phyloP scores from a whole-genome alignment of 2,113 vertebrate genomes.

The Anhinga rufa region DNA sequence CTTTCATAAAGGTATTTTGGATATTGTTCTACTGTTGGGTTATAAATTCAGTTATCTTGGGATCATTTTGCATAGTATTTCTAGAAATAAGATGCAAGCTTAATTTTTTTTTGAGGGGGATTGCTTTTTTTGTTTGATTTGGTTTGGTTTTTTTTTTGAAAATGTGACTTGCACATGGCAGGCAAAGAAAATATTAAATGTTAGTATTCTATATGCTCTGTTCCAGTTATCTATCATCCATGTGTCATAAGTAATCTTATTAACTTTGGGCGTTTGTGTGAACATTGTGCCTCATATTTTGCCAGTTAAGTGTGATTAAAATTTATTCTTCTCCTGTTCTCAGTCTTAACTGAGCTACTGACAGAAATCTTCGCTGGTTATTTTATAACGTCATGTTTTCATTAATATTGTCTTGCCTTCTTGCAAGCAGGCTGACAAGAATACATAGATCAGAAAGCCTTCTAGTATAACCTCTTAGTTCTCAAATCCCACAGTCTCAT shows the following conservation, averaged over 20 bases:
- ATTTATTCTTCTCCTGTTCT: conserved; percentile 14
- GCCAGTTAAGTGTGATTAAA: neutral
- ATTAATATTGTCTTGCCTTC: neutral
- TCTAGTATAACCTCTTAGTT: neutral
- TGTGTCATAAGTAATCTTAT: neutral
- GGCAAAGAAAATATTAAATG: neutral
- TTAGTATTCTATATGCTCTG: neutral
- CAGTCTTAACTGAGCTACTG: neutral
- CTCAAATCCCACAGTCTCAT: neutral
- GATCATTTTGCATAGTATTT: neutral
- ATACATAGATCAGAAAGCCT: neutral
- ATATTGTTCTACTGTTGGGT: neutral
- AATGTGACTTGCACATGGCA: neutral
- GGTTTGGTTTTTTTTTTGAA: neutral
- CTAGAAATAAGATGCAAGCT: neutral
- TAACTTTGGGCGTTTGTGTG: neutral
- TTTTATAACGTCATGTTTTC: conserved; percentile 13
- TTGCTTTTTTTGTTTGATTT: neutral
- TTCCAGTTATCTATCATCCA: neutral
- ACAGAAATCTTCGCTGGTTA: neutral
- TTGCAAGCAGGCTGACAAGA: neutral
- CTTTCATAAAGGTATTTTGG: neutral
- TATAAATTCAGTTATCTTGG: neutral
- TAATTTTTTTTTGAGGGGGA: neutral
- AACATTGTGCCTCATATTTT: neutral